Conservation (phyloP, 2,113 vertebrate genomes). For the Urocolius indicus region DNA sequence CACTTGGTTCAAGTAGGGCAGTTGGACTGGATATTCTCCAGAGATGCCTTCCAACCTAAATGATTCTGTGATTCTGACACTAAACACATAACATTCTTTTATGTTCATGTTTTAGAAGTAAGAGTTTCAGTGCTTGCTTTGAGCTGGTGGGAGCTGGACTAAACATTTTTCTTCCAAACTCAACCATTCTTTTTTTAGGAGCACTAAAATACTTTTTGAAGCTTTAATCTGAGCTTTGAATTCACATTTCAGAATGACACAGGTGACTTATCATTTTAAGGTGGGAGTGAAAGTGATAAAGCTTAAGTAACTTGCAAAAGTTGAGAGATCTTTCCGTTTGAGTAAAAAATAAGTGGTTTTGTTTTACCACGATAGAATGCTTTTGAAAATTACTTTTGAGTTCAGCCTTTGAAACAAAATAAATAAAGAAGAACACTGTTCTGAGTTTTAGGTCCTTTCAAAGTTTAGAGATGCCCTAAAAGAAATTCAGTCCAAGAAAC, state of each 20-base stretch:
- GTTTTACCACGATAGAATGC: background rate
- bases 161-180: background rate
- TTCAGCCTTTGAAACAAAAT: background rate
- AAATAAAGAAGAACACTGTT: background rate
- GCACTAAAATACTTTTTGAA: background rate
- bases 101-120: background rate
- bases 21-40: background rate
- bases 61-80: background rate
- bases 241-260: background rate
- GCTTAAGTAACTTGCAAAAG: background rate
- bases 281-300: background rate
- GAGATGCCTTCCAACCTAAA: background rate
- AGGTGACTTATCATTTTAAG: background rate
- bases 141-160: background rate
- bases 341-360: background rate
- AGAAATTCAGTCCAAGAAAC: background rate
- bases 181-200: rapidly evolving
- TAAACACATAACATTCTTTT: background rate
- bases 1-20: background rate
- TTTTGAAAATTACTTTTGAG: background rate
- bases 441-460: background rate
- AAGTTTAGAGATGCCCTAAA: background rate
- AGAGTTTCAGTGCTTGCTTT: background rate
- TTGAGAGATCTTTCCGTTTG: background rate
- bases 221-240: background rate